Evolutionary conservation across 2,797 vertebrate genomes (phyloP), one percentile per base, ranked within the genome.

Genomic region (Oreortyx pictus): DNA sequence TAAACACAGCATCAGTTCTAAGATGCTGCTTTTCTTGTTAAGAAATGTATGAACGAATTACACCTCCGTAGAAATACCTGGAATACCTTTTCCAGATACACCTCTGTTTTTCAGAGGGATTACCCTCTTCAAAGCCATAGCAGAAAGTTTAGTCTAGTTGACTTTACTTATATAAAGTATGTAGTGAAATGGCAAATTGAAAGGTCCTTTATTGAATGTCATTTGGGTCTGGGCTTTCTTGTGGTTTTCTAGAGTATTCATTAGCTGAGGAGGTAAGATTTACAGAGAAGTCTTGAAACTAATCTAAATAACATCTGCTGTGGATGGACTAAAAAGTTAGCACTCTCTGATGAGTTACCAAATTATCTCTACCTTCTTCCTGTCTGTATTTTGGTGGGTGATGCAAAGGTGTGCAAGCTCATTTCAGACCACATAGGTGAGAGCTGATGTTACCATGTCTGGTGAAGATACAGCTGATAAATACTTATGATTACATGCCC

Each of bases 1-100:
- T 77, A 94, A 96, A 87, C 33, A 80, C 92, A 79, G 4, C 2
- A 23, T 20, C 7, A 49, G 17, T 91, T 97, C 95, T 70, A 15
- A 56, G 31, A 22, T 78, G 18, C 44, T 88, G 29, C 33, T 95
- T 82, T 92, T 86, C 74, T 71, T 88, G 61, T 52, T 94, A 79
- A 91, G 72, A 85, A 29, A 79, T 27, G 89, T 90, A 74, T 14
- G 12, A 9, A 70, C 16, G 22, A 37, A 24, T 50, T 70, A 18
- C 46, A 33, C 19, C 47, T 56, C 60, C 23, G 4, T 49, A 68
- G 39, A 81, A 94, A 59, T 68, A 67, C 59, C 57, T 95, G 82
- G 47, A 59, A 81, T 35, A 78, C 17, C 65, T 89, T 93, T 89
- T 83, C 56, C 70, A 71, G 93, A 67, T 6, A 24, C 19, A 41